These are phyloP conservation scores for Nixonia krombeini DNA, from an alignment of 1,140 invertebrate species.

Conservation along the genomic window DNA sequence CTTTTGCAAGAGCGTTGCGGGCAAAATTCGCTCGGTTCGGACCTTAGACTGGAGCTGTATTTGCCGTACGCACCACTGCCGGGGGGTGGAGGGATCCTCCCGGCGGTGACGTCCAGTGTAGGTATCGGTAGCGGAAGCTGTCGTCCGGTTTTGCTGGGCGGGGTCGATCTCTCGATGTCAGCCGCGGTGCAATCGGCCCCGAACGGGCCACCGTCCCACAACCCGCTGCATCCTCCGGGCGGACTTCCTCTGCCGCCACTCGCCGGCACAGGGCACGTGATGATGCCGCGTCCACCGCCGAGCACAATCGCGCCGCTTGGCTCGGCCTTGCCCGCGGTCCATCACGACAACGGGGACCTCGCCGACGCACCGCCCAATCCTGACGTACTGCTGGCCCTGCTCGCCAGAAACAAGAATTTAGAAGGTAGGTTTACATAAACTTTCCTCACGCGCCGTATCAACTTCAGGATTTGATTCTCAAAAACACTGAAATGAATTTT, in stretches of 20 bases:
- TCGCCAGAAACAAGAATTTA: slow-evolving; percentile 88
- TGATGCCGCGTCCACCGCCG: slow-evolving; percentile 71
- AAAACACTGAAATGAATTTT: too few species aligned
- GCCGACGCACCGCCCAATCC: slow-evolving; percentile 76
- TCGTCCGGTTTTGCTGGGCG: slow-evolving; percentile 60
- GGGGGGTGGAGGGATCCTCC: slow-evolving; percentile 67
- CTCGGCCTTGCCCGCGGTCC: slow-evolving; percentile 55
- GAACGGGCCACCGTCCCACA: slow-evolving; percentile 51
- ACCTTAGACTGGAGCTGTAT: slow-evolving; percentile 70
- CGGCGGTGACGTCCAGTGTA: slow-evolving; percentile 62
- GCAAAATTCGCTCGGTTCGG: background rate
- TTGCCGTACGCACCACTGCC: slow-evolving; percentile 70
- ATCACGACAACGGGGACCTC: slow-evolving; percentile 61
- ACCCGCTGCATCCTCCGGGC: slow-evolving; percentile 43
- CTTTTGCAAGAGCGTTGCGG: background rate
- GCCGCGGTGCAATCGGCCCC: slow-evolving; percentile 56
- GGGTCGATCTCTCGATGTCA: slow-evolving; percentile 69
- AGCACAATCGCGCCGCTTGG: slow-evolving; percentile 67
- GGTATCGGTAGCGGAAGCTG: slow-evolving; percentile 52
- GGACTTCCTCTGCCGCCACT: slow-evolving; percentile 65
- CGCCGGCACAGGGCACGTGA: slow-evolving; percentile 65
- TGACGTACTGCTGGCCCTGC: slow-evolving; percentile 85
- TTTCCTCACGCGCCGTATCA: background rate
- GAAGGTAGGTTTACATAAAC: slow-evolving; percentile 79
- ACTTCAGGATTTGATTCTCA: too few species aligned